phyloP scores from a whole-genome alignment of 2,113 vertebrate species.

The Pseudorasbora parva region DNA sequence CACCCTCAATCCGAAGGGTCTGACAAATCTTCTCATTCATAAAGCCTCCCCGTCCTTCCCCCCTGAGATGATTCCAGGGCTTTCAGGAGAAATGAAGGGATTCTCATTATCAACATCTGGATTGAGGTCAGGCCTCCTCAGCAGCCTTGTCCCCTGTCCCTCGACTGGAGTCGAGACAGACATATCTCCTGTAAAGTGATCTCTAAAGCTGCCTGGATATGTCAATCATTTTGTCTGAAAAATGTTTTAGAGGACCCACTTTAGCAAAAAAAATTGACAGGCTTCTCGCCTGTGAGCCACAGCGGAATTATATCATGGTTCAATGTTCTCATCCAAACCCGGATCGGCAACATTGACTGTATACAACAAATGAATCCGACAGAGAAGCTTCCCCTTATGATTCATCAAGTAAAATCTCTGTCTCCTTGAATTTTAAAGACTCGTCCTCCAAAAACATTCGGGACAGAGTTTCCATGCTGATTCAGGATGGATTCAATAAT shows the following conservation, averaged over 20 bases:
- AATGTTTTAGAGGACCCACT: slow-evolving; percentile 34
- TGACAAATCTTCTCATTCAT: slow-evolving; percentile 1
- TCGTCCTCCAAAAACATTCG: background rate
- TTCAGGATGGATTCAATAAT: background rate
- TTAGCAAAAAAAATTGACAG: background rate
- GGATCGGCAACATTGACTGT: slow-evolving; percentile 15
- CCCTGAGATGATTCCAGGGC: slow-evolving; percentile 4
- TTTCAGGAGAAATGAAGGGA: slow-evolving; percentile 46
- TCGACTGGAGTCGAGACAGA: slow-evolving; percentile 15
- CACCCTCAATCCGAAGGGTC: background rate
- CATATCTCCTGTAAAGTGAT: slow-evolving; percentile 28
- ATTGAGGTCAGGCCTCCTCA: slow-evolving; percentile 73
- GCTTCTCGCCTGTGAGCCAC: slow-evolving; percentile 13
- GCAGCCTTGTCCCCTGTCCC: background rate
- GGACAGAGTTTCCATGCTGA: background rate
- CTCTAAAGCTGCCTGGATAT: slow-evolving; percentile 47
- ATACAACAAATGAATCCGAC: slow-evolving; percentile 5
- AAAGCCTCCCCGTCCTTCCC: background rate
- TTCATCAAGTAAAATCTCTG: slow-evolving; percentile 11
- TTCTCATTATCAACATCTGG: slow-evolving; percentile 71
- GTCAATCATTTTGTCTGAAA: slow-evolving; percentile 39
- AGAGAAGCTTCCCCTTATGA: background rate
- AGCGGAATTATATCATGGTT: slow-evolving; percentile 15
- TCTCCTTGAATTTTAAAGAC: background rate
- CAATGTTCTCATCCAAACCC: background rate